Evolutionary conservation across 2,797 vertebrate species (phyloP), one percentile per base, ranked within the genome.

Genomic region (Emydoidea blandingii): DNA sequence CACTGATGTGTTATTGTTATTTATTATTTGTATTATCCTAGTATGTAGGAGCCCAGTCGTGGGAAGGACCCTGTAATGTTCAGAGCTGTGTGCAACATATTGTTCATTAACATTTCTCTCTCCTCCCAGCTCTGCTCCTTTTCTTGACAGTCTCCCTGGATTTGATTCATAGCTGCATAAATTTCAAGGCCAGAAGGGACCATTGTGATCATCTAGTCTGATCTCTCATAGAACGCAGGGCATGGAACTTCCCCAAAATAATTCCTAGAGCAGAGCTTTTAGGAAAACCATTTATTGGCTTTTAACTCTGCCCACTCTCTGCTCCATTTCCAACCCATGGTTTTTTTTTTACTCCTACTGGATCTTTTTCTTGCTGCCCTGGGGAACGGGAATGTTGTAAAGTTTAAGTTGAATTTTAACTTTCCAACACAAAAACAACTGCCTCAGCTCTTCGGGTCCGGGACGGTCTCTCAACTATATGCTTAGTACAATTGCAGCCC

Each of bases 51-150:
- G 34, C 18, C 62, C 62, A 37, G 62, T 68, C 11, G 1, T 19
- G 19, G n/a, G 12, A 72, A 72, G 21, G 68, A 72, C 37, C n/a
- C 37, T 12, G n/a, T 41, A 41, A 21, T 37, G 65, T 72, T 72
- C 37, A 72, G 37, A 72, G n/a, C 65, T 72, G 19, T 12, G 37
- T 72, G n/a, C 9, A 91, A 93, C 93, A 91, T 87, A 91, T 41
- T 49, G 14, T 49, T 47, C n/a, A 2, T 93, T 81, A 94, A 81
- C 93, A 57, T 86, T 83, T 92, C 94, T 88, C 81, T 95, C 94
- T 97, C 88, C 89, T 91, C 92, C 83, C 85, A 82, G 59, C 94
- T 96, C 93, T 92, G 89, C 92, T 96, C 95, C 81, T 2, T 47
- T 37, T 87, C 19, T 15, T 23, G 34, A 84, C 86, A 59, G 37